Percentiles rank a stretch among this genome's conserved stretches.
These are phyloP conservation scores for Mnemiopsis leidyi DNA, from an alignment of 37 sponge, comb jelly and placozoan genomes.

Conservation along the genomic window DNA sequence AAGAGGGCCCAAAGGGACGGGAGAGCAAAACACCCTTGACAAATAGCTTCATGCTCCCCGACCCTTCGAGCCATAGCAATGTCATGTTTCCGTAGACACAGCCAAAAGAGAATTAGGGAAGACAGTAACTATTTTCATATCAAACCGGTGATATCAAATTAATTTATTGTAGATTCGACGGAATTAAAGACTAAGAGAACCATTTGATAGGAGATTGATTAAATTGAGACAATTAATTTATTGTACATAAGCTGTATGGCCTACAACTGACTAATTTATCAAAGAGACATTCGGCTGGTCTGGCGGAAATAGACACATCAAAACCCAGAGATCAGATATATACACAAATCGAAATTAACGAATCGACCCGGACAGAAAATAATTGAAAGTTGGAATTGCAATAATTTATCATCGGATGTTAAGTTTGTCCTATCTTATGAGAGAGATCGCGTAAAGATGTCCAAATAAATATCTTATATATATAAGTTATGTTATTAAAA, in stretches of 20 bases:
- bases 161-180: too few species aligned
- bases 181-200: too few species aligned
- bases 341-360: slow-evolving; percentile 61
- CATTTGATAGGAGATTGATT: too few species aligned
- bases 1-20: neutral
- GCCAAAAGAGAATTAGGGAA: neutral
- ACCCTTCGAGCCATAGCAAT: neutral
- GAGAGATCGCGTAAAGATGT: neutral
- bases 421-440: neutral
- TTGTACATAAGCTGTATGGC: too few species aligned
- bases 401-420: slow-evolving; percentile 55
- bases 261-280: too few species aligned
- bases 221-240: too few species aligned
- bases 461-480: neutral
- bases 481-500: slow-evolving; percentile 34
- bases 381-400: slow-evolving; percentile 12
- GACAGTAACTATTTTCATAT: too few species aligned
- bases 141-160: too few species aligned
- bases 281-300: too few species aligned
- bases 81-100: neutral
- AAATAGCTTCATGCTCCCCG: neutral
- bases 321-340: slow-evolving; percentile 53
- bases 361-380: slow-evolving; percentile 50
- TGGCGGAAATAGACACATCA: neutral
- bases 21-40: neutral